Conservation (phyloP, 2,797 vertebrate species). For the Enteromius paludinosus region DNA sequence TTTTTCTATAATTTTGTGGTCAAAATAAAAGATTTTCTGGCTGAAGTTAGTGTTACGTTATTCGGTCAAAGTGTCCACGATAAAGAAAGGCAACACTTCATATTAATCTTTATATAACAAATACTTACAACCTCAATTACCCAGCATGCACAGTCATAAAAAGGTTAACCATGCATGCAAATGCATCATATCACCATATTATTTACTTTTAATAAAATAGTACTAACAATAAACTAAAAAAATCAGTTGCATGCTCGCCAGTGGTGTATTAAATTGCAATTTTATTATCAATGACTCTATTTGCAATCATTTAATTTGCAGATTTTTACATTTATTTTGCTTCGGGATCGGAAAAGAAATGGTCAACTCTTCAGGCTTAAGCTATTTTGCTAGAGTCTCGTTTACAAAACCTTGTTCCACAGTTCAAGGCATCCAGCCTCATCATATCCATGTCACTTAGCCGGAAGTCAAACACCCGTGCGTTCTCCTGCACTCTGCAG, state of each 20-base stretch:
- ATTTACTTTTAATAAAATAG: background rate
- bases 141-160: too few relatives aligned
- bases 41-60: background rate
- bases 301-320: background rate
- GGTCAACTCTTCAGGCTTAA: constrained; percentile 30
- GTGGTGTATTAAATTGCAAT: background rate
- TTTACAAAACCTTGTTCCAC: constrained; percentile 61
- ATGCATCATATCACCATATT: background rate
- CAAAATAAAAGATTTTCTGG: constrained; percentile 54
- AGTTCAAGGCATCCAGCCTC: constrained; percentile 57
- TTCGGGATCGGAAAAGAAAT: background rate
- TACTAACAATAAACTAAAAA: background rate
- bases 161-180: background rate
- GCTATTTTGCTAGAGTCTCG: constrained; percentile 65
- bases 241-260: background rate
- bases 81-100: background rate
- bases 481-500: constrained; percentile 62
- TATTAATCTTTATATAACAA: background rate
- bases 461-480: constrained; percentile 63
- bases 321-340: background rate
- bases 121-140: too few relatives aligned
- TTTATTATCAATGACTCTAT: background rate
- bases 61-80: background rate
- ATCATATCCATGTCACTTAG: constrained; percentile 57
- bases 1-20: constrained; percentile 52